These are phyloP conservation scores for Cathartes aura DNA, from an alignment of 2,113 vertebrate species.

Conservation along the genomic window DNA sequence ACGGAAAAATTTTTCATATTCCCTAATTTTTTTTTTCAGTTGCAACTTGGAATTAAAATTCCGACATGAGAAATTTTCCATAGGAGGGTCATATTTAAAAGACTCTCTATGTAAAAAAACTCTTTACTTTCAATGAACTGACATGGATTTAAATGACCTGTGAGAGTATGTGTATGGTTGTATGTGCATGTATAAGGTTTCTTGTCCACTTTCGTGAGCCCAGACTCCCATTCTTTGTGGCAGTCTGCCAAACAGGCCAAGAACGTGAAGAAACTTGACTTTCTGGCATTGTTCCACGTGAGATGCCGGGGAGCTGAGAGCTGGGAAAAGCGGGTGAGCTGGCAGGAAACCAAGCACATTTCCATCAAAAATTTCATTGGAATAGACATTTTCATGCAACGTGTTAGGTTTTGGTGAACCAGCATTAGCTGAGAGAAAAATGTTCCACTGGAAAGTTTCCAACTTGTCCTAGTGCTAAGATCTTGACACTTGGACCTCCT, in stretches of 20 bases:
- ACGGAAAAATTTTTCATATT: slow-evolving; percentile 3
- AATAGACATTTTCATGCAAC: slow-evolving; percentile 63
- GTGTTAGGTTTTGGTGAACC: slow-evolving; percentile 61
- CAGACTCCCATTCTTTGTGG: slow-evolving; percentile 59
- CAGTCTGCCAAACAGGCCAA: slow-evolving; percentile 54
- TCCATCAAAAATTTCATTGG: slow-evolving; percentile 68
- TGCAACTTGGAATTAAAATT: slow-evolving; percentile 41
- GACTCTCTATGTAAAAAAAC: slow-evolving; percentile 28
- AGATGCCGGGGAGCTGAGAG: slow-evolving; percentile 52
- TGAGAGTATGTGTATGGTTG: slow-evolving; percentile 55
- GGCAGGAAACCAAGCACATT: slow-evolving; percentile 50
- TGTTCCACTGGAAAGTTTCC: slow-evolving; percentile 63
- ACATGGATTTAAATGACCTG: slow-evolving; percentile 72
- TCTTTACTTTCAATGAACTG: slow-evolving; percentile 61
- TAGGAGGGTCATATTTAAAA: slow-evolving; percentile 36
- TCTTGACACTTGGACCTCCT: background rate
- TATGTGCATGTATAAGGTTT: slow-evolving; percentile 71
- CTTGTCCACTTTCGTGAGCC: slow-evolving; percentile 62
- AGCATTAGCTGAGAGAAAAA: slow-evolving; percentile 61
- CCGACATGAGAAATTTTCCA: slow-evolving; percentile 9
- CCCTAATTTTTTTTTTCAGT: background rate
- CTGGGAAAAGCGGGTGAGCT: slow-evolving; percentile 53
- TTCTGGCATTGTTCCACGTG: slow-evolving; percentile 12
- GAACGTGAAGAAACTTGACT: slow-evolving; percentile 61
- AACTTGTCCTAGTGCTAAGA: slow-evolving; percentile 8